phyloP scores from a whole-genome alignment of 2,888 invertebrate genomes.

The Ernsta delagoae region DNA sequence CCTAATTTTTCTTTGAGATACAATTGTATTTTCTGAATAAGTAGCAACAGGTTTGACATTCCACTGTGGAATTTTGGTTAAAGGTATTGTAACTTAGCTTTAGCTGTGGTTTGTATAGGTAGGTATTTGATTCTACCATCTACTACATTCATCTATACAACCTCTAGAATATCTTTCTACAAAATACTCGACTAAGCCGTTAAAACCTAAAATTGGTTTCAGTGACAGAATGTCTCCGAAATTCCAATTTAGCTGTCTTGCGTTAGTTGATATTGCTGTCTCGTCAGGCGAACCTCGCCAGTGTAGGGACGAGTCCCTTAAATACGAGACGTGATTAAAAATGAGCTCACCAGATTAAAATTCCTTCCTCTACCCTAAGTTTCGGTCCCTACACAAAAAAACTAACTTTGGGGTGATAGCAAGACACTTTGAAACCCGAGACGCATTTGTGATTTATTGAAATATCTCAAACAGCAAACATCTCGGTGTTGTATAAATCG shows the following conservation, averaged over 20 bases:
- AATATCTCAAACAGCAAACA: conserved; percentile 76
- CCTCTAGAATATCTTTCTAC: too few species aligned
- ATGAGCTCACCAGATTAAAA: conserved; percentile 70
- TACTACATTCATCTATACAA: too few species aligned
- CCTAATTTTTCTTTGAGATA: too few species aligned
- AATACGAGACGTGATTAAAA: conserved; percentile 49
- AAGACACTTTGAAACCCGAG: conserved; percentile 75
- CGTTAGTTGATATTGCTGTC: not conserved
- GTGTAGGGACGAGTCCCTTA: conserved; percentile 28
- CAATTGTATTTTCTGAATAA: too few species aligned
- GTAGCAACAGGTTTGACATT: too few species aligned
- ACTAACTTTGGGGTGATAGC: conserved; percentile 53
- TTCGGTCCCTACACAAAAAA: conserved; percentile 56
- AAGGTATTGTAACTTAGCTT: too few species aligned
- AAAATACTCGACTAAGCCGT: too few species aligned
- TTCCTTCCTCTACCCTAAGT: conserved; percentile 62
- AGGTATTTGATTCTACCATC: too few species aligned
- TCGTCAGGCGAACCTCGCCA: not conserved
- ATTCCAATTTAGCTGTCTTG: not conserved
- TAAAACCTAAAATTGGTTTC: not conserved
- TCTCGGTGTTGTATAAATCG: conserved; percentile 77
- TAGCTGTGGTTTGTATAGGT: too few species aligned
- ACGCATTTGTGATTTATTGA: conserved; percentile 82
- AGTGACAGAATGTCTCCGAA: not conserved
- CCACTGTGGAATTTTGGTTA: too few species aligned